Percentiles rank a stretch among this genome's conserved stretches.
Evolutionary conservation across 1,140 invertebrate genomes (phyloP).

Genomic region (Eupristina koningsbergeri): DNA sequence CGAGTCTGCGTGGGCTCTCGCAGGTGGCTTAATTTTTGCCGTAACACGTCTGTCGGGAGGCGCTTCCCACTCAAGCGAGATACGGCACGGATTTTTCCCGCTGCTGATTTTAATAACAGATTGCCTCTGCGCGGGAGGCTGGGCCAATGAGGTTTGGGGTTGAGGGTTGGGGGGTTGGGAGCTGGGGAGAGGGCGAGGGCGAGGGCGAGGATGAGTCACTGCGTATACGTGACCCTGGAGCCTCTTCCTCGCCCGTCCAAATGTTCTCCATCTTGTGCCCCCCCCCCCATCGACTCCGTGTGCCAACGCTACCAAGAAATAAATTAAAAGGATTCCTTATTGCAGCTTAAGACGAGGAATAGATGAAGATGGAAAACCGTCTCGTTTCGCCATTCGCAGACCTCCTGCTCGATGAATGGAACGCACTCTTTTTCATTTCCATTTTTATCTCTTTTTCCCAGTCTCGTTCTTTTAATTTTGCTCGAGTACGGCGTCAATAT

Average conservation of each 20-base stretch:
- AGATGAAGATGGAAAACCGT: conserved; percentile 44
- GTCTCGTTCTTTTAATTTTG: conserved; percentile 25
- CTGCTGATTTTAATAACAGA: conserved; percentile 74
- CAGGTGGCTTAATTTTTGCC: conserved; percentile 71
- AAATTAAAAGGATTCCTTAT: conserved; percentile 57
- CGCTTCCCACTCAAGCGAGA: conserved; percentile 57
- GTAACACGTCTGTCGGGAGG: conserved; percentile 67
- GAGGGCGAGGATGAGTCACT: conserved; percentile 69
- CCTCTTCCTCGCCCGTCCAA: conserved; percentile 35
- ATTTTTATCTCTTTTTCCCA: conserved; percentile 25
- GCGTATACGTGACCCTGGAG: conserved; percentile 69
- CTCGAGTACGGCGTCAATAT: not conserved
- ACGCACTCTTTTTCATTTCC: not conserved
- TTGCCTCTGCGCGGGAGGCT: conserved; percentile 59
- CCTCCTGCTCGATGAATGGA: not conserved
- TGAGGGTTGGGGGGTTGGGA: too few relatives aligned
- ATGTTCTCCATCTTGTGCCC: not conserved
- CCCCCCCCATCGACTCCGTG: conserved; percentile 43
- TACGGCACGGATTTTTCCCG: conserved; percentile 74
- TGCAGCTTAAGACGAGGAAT: conserved; percentile 32
- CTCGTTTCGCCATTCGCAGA: not conserved
- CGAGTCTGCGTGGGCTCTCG: conserved; percentile 50
- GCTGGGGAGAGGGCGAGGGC: too few relatives aligned
- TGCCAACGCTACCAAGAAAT: conserved; percentile 51
- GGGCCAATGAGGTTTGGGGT: too few relatives aligned